Evolutionary conservation across 64 coral and sea anemone genomes (phyloP).

Genomic region (Orbicella faveolata): DNA sequence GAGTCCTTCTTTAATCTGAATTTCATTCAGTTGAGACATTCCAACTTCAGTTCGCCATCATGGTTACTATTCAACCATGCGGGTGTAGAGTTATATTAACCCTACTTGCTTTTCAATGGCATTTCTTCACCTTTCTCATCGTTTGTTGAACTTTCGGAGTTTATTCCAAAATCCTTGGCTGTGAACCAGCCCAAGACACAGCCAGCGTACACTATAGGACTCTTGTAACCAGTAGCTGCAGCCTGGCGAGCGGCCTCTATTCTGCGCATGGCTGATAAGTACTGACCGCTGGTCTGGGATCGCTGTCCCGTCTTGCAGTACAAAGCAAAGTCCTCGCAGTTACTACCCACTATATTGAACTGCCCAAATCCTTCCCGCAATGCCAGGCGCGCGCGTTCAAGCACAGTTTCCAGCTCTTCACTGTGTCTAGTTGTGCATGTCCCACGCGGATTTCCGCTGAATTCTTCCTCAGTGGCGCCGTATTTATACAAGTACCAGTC

Average conservation of each 20-base stretch:
- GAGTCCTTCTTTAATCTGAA: no score
- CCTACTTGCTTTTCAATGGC: not conserved
- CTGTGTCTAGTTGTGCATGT: slow-evolving; percentile 39
- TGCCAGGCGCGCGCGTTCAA: slow-evolving; percentile 30
- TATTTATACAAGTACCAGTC: slow-evolving; percentile 49
- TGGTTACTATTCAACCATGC: no score
- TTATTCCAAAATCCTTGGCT: slow-evolving; percentile 30
- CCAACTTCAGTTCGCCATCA: no score
- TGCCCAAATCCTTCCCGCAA: slow-evolving; percentile 60
- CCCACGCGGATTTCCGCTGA: slow-evolving; percentile 19
- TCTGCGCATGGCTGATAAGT: slow-evolving; percentile 43
- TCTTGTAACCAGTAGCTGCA: slow-evolving; percentile 47
- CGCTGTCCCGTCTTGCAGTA: slow-evolving; percentile 70
- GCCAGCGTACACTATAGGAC: slow-evolving; percentile 53
- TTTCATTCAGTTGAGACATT: no score
- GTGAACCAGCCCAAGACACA: slow-evolving; percentile 56
- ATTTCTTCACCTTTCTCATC: not conserved
- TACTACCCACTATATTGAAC: slow-evolving; percentile 69
- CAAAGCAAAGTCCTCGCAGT: slow-evolving; percentile 69
- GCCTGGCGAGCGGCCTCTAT: slow-evolving; percentile 52
- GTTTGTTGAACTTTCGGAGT: not conserved
- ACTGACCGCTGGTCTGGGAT: slow-evolving; percentile 39
- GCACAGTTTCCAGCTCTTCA: slow-evolving; percentile 32
- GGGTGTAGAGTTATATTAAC: no score
- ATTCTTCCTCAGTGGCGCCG: slow-evolving; percentile 41